Evolutionary conservation across 35 echinoderm and acorn worm species (phyloP).

Genomic region (Chiridota heheva): DNA sequence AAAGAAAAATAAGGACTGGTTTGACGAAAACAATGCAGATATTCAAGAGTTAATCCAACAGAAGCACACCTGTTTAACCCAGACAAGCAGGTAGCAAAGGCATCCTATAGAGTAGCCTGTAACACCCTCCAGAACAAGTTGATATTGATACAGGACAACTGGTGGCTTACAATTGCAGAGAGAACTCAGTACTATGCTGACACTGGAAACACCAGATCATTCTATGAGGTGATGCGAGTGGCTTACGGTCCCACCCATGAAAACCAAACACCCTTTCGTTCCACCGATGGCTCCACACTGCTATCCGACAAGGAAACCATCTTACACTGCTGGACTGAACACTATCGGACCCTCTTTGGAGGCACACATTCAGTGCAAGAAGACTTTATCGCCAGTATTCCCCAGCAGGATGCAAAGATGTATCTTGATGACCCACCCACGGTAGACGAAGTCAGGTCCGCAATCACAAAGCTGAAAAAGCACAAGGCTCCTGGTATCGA

Average conservation of each 20-base stretch:
- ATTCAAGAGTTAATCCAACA: slow-evolving; percentile 32
- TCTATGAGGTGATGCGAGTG: slow-evolving; percentile 49
- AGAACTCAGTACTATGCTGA: slow-evolving; percentile 34
- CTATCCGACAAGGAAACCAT: slow-evolving; percentile 23
- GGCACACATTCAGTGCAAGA: too few relatives aligned
- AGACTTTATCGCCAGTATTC: too few relatives aligned
- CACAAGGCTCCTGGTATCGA: too few relatives aligned
- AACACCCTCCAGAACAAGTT: slow-evolving; percentile 37
- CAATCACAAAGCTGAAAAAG: too few relatives aligned
- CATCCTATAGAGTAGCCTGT: slow-evolving; percentile 6
- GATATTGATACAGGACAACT: slow-evolving; percentile 19
- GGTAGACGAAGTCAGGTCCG: too few relatives aligned
- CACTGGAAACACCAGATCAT: slow-evolving; percentile 23
- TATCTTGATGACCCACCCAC: too few relatives aligned
- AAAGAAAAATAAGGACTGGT: slow-evolving; percentile 59
- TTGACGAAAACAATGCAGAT: slow-evolving; percentile 55
- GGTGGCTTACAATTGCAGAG: slow-evolving; percentile 31
- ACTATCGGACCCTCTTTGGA: slow-evolving; percentile 2
- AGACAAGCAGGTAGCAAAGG: slow-evolving; percentile 8
- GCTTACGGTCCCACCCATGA: slow-evolving; percentile 47
- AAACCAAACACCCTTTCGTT: slow-evolving; percentile 19
- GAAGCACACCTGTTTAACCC: slow-evolving; percentile 28
- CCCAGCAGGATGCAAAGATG: too few relatives aligned
- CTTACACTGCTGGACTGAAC: slow-evolving; percentile 26
- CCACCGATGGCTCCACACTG: slow-evolving; percentile 18